Evolutionary conservation across 2,888 invertebrate species (phyloP).

Genomic region (Ptycholaimellus sp.): DNA sequence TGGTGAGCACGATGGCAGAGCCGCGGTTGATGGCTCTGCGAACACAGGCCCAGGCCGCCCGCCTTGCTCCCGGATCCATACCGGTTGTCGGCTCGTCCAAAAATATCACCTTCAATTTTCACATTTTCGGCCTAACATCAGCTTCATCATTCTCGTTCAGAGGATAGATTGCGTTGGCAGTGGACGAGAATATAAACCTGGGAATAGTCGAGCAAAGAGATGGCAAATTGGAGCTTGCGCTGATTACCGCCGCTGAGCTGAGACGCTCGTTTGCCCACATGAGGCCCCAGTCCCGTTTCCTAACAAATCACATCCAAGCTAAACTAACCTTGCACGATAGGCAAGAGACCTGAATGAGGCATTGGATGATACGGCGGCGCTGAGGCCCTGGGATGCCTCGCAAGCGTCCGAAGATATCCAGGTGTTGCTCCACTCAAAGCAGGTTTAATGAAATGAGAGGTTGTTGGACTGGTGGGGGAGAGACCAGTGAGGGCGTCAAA

Average conservation of each 20-base stretch:
- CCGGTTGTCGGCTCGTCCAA: constrained; percentile 37
- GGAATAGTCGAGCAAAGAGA: not conserved
- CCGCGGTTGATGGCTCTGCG: not conserved
- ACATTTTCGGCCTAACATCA: too few species aligned
- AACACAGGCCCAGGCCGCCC: constrained; percentile 32
- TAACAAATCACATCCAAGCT: too few species aligned
- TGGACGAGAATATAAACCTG: too few species aligned
- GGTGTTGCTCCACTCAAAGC: not conserved
- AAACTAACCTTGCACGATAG: too few species aligned
- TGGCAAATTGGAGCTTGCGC: constrained; percentile 1
- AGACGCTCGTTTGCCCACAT: not conserved
- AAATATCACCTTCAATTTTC: not conserved
- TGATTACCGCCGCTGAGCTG: not conserved
- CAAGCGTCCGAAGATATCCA: not conserved
- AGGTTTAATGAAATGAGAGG: too few species aligned
- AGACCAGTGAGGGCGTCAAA: not conserved
- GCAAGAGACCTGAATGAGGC: too few species aligned
- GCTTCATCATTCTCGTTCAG: too few species aligned
- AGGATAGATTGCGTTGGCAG: too few species aligned
- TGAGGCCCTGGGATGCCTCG: not conserved
- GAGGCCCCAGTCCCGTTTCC: not conserved
- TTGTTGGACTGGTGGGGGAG: too few species aligned
- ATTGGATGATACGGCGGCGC: not conserved
- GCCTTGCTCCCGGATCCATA: constrained; percentile 30
- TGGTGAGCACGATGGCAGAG: constrained; percentile 1